These are phyloP conservation scores for Vombatus ursinus DNA, from an alignment of 2,113 vertebrate genomes.

Conservation along the genomic window DNA sequence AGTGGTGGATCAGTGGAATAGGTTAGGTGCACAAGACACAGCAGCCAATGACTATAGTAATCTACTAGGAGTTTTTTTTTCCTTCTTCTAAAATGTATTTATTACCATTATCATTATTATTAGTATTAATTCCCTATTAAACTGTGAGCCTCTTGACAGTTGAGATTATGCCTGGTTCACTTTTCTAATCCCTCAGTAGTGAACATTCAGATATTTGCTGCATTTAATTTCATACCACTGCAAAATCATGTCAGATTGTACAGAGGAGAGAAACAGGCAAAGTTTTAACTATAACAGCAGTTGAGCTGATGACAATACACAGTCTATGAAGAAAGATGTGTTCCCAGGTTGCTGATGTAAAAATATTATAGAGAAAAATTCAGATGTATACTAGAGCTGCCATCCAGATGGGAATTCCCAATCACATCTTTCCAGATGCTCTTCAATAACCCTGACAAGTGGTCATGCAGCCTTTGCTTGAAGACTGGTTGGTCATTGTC, in stretches of 20 bases:
- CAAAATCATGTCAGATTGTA: background rate
- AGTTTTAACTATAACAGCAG: accelerated
- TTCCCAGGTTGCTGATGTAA: background rate
- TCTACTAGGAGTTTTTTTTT: no score
- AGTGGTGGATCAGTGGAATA: no score
- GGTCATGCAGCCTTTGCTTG: no score
- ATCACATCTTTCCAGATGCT: accelerated
- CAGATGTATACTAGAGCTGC: background rate
- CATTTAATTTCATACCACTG: no score
- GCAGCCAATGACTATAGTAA: no score
- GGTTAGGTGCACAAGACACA: no score
- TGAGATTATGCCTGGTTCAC: background rate
- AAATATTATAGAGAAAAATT: background rate
- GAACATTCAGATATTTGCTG: background rate
- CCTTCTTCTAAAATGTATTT: no score
- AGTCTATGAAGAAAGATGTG: background rate
- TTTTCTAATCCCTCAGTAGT: background rate
- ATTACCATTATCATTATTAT: background rate
- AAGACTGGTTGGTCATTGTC: no score
- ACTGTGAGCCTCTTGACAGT: background rate
- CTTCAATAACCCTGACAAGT: no score
- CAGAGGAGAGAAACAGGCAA: background rate
- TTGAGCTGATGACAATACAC: background rate
- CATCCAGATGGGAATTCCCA: background rate
- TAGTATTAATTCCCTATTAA: background rate